These are phyloP conservation scores for Oopsacas minuta DNA, from an alignment of 37 sponge, comb jelly and placozoan genomes.

Conservation along the genomic window DNA sequence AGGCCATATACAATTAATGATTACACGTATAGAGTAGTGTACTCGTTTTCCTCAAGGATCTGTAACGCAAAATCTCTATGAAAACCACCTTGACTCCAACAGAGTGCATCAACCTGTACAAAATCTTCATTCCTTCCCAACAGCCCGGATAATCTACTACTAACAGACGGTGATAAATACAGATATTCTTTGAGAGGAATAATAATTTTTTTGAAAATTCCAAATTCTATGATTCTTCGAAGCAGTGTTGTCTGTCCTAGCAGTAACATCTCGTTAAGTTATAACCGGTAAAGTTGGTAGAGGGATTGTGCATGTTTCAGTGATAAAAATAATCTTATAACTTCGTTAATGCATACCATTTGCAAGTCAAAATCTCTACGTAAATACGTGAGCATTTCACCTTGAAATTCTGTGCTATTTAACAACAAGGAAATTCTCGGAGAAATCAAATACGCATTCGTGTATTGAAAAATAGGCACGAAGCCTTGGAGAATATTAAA, in stretches of 20 bases:
- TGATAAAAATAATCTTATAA: background rate
- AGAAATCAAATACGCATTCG: background rate
- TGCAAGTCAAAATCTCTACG: background rate
- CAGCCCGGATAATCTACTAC: background rate
- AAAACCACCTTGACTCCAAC: background rate
- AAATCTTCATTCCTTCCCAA: background rate
- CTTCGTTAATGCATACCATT: background rate
- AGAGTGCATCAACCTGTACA: background rate
- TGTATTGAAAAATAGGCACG: background rate
- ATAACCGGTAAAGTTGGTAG: background rate
- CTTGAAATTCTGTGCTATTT: background rate
- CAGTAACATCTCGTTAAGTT: background rate
- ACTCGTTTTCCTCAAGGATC: background rate
- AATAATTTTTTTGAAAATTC: background rate
- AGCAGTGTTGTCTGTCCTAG: background rate
- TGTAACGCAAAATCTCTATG: background rate
- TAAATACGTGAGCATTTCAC: background rate
- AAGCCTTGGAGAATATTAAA: background rate
- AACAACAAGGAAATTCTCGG: background rate
- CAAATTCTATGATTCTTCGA: slow-evolving; percentile 4
- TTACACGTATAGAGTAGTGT: background rate
- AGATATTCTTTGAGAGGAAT: background rate
- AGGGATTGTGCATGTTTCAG: background rate
- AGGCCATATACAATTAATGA: background rate
- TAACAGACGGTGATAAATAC: background rate